Conservation (phyloP, 2,888 invertebrate genomes). For the Mesorhabditis sp. region DNA sequence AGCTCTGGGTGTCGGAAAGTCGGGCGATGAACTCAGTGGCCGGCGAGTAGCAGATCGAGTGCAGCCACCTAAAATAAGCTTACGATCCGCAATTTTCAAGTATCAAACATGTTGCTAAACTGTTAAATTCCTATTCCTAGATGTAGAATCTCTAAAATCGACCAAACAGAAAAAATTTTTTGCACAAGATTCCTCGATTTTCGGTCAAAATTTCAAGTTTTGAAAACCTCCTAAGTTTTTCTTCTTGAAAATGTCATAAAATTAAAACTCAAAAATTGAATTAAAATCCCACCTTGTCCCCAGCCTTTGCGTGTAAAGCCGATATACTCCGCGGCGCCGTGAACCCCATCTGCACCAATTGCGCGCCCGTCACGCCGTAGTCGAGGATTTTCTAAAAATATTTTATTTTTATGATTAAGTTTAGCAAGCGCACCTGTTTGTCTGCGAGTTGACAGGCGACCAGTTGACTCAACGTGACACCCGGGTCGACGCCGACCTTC, state of each 20-base stretch:
- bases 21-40: neutral
- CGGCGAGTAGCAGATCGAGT: neutral
- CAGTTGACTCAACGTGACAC: neutral
- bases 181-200: too few species aligned
- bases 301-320: neutral
- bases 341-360: slow-evolving; percentile 1
- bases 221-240: too few species aligned
- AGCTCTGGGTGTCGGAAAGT: too few species aligned
- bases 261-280: neutral
- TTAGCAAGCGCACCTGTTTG: neutral
- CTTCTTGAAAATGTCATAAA: too few species aligned
- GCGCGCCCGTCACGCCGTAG: neutral
- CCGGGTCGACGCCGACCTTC: neutral
- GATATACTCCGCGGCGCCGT: neutral
- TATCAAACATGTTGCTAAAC: too few species aligned
- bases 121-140: too few species aligned
- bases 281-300: neutral
- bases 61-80: neutral
- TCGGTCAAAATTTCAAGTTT: too few species aligned
- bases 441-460: neutral
- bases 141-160: too few species aligned
- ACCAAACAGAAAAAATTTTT: too few species aligned
- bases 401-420: neutral
- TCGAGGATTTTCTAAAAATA: neutral
- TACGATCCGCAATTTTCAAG: too few species aligned